These are phyloP conservation scores for Ischnus inquisitorius DNA, from an alignment of 2,888 invertebrate genomes.

Conservation along the genomic window DNA sequence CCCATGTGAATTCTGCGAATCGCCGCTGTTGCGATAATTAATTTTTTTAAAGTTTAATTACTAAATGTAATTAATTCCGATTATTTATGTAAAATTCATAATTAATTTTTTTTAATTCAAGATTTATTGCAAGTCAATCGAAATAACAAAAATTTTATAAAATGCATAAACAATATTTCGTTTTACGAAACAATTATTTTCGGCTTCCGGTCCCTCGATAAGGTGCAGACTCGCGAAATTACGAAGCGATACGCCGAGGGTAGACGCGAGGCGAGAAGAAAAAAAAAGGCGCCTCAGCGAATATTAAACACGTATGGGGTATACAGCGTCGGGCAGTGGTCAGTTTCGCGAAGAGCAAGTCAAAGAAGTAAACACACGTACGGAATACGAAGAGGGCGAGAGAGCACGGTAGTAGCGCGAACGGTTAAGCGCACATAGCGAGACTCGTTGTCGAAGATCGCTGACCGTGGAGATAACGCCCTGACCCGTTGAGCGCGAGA, in stretches of 20 bases:
- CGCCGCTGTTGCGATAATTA: no score
- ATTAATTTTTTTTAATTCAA: no score
- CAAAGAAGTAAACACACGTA: background rate
- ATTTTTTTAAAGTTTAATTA: no score
- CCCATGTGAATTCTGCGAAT: no score
- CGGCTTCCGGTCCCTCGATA: background rate
- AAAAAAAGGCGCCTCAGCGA: slow-evolving; percentile 28
- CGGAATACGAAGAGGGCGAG: slow-evolving; percentile 71
- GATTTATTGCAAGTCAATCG: no score
- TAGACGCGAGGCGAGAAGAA: slow-evolving; percentile 9
- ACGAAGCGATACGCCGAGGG: slow-evolving; percentile 22
- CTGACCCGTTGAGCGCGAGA: slow-evolving; percentile 83
- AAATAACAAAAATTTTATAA: no score
- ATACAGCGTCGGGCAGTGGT: slow-evolving; percentile 7
- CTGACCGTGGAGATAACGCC: slow-evolving; percentile 85
- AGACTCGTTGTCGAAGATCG: slow-evolving; percentile 83
- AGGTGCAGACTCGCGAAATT: slow-evolving; percentile 30
- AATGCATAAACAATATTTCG: background rate
- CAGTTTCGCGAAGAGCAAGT: slow-evolving; percentile 10
- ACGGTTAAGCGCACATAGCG: slow-evolving; percentile 75
- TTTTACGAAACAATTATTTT: background rate
- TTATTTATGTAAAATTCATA: no score
- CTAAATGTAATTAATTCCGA: no score
- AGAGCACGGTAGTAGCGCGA: slow-evolving; percentile 61
- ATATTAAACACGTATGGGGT: slow-evolving; percentile 21